These are phyloP conservation scores for Drosophila demipolita DNA, from an alignment of 2,888 invertebrate species.

Conservation along the genomic window DNA sequence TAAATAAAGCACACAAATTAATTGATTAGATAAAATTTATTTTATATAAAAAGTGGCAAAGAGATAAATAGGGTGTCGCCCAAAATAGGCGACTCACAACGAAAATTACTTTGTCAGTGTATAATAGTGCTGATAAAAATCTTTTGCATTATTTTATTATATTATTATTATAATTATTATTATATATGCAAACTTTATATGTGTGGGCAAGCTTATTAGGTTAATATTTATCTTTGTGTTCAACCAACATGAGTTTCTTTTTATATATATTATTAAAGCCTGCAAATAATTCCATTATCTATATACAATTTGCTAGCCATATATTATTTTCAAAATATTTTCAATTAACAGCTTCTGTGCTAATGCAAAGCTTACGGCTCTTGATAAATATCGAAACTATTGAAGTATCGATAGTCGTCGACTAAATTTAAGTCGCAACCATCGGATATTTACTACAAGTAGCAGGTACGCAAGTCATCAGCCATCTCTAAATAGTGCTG, in stretches of 20 bases:
- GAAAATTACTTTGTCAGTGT: slow-evolving; percentile 16
- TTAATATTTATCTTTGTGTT: background rate
- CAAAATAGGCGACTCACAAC: slow-evolving; percentile 11
- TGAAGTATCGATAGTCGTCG: slow-evolving; percentile 10
- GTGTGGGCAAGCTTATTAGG: background rate
- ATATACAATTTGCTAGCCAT: background rate
- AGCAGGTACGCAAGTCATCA: slow-evolving; percentile 13
- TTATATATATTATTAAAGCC: background rate
- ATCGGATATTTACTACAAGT: background rate
- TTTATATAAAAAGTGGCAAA: slow-evolving; percentile 50
- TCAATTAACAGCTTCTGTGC: background rate
- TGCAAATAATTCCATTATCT: background rate
- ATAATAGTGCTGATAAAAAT: background rate
- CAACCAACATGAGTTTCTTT: background rate
- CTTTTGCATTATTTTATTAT: background rate
- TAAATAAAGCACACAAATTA: slow-evolving; percentile 33
- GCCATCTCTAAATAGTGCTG: slow-evolving; percentile 38
- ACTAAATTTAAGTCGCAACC: slow-evolving; percentile 6
- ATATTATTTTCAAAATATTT: background rate
- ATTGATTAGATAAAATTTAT: slow-evolving; percentile 60
- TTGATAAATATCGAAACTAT: slow-evolving; percentile 4
- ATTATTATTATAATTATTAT: background rate
- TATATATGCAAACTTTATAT: background rate
- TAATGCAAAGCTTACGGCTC: background rate
- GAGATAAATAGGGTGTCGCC: slow-evolving; percentile 22